phyloP scores from a whole-genome alignment of 2,113 vertebrate genomes.

The Phrynosoma blainvillii region DNA sequence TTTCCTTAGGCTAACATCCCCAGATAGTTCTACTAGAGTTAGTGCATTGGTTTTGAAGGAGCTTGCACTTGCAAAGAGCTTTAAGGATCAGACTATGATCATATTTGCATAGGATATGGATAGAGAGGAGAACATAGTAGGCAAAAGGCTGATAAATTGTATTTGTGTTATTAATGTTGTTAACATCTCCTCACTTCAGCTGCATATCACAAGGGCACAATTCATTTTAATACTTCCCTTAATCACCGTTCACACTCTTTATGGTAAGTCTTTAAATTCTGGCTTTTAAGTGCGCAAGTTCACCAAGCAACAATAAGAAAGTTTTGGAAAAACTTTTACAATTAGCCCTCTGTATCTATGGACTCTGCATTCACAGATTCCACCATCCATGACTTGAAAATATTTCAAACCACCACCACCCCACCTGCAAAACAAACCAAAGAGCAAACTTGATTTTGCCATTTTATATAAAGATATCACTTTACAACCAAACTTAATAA shows the following conservation, averaged over 20 bases:
- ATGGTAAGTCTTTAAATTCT: background rate
- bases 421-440: too few relatives aligned
- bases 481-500: too few relatives aligned
- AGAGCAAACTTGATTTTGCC: too few relatives aligned
- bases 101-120: background rate
- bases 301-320: background rate
- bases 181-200: background rate
- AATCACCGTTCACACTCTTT: background rate
- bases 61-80: background rate
- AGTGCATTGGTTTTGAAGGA: background rate
- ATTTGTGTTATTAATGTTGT: background rate
- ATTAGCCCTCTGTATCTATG: too few relatives aligned
- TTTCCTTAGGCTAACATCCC: background rate
- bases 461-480: too few relatives aligned
- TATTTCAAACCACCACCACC: too few relatives aligned
- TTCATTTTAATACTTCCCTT: background rate
- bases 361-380: too few relatives aligned
- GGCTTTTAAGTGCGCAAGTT: background rate
- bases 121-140: background rate
- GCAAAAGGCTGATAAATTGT: background rate
- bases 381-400: too few relatives aligned
- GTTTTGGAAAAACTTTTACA: background rate
- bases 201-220: fast-evolving
- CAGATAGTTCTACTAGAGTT: background rate
- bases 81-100: conserved; percentile 1